Percentiles rank a stretch among this genome's conserved stretches.
Conservation (phyloP, 64 coral and sea anemone genomes). For the Dendrophyllia cribrosa region DNA sequence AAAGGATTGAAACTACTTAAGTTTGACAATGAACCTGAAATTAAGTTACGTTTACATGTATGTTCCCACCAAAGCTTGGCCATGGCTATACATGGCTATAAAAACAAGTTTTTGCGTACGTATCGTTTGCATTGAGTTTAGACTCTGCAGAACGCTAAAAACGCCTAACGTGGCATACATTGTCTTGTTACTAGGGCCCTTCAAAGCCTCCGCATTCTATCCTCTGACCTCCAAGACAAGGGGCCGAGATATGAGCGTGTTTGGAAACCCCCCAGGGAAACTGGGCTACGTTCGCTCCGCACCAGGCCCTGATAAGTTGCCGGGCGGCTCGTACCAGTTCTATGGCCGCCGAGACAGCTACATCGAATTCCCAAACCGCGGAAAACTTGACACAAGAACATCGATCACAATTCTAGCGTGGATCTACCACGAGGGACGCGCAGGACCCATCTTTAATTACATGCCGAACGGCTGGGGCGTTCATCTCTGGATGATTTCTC, state of each 20-base stretch:
- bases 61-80: no score
- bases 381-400: constrained; percentile 61
- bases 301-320: constrained; percentile 71
- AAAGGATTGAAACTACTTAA: no score
- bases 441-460: constrained; percentile 80
- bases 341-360: constrained; percentile 68
- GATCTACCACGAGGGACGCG: constrained; percentile 63
- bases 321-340: constrained; percentile 85
- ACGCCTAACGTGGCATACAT: background rate
- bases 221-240: constrained; percentile 44
- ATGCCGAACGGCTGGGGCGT: constrained; percentile 75
- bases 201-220: constrained; percentile 68
- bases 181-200: constrained; percentile 31
- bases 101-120: no score
- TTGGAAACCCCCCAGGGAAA: constrained; percentile 62
- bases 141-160: background rate
- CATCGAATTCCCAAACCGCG: constrained; percentile 68
- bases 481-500: constrained; percentile 71
- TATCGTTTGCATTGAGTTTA: background rate
- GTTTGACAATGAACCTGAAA: no score
- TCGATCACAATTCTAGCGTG: constrained; percentile 85
- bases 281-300: constrained; percentile 47
- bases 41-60: no score
- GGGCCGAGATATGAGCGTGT: constrained; percentile 58
- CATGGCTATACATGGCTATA: no score